Conservation (phyloP, 1,140 invertebrate species). For the Aphis gossypii region DNA sequence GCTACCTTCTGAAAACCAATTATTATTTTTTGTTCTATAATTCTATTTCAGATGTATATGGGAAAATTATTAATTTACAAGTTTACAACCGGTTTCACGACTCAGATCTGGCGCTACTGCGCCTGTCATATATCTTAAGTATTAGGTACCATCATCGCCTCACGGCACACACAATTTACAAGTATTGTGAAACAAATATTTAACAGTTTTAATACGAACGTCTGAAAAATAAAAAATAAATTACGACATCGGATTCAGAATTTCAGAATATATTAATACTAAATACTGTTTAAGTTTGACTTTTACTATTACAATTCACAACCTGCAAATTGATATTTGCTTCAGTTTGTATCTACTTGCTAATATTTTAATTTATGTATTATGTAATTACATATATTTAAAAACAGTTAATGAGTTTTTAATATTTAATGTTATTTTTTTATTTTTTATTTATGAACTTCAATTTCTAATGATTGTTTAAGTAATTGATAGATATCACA, state of each 20-base stretch:
- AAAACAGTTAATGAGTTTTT: background rate
- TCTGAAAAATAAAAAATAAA: background rate
- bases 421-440: background rate
- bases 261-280: background rate
- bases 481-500: background rate
- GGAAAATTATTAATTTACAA: background rate
- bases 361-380: background rate
- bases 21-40: background rate
- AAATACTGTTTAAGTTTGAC: background rate
- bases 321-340: background rate
- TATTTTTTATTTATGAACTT: background rate
- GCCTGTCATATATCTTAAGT: background rate
- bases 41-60: slow-evolving; percentile 2
- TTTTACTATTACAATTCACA: background rate
- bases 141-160: background rate
- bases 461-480: background rate
- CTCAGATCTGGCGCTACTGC: background rate
- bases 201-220: background rate
- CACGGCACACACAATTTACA: background rate
- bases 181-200: background rate
- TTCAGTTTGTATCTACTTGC: background rate
- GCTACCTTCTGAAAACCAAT: background rate
- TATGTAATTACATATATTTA: background rate
- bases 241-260: background rate
- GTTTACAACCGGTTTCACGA: background rate